phyloP scores from a whole-genome alignment of 2,113 vertebrate genomes.

The Microtus richardsoni region DNA sequence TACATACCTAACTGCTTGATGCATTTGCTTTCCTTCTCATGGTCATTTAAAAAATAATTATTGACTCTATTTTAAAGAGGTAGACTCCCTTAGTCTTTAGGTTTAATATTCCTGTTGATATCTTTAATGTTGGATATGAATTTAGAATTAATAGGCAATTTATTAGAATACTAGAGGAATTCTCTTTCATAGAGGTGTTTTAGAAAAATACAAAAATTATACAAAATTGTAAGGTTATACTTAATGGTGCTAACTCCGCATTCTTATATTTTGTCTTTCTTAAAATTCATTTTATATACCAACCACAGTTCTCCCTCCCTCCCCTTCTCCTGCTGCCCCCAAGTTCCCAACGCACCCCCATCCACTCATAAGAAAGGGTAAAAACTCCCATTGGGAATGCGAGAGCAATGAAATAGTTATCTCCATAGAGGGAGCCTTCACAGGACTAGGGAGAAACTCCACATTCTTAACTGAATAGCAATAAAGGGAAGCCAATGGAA shows the following conservation, averaged over 20 bases:
- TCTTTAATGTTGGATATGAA: background rate
- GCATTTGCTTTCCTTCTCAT: background rate
- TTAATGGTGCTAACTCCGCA: background rate
- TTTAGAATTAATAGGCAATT: background rate
- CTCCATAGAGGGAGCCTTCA: too few relatives aligned
- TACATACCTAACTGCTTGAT: background rate
- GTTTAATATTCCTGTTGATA: background rate
- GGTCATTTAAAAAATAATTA: constrained; percentile 24
- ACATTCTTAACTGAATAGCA: background rate
- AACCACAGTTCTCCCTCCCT: too few relatives aligned
- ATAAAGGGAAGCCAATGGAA: background rate
- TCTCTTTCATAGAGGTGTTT: background rate
- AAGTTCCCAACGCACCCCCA: too few relatives aligned
- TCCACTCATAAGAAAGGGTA: too few relatives aligned
- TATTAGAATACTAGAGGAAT: background rate
- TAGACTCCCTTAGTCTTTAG: background rate
- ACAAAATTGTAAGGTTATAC: background rate
- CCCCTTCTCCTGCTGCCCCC: too few relatives aligned
- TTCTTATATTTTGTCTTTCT: background rate
- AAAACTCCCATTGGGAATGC: too few relatives aligned
- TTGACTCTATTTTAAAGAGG: background rate
- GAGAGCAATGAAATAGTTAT: too few relatives aligned
- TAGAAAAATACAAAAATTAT: background rate
- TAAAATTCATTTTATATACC: too few relatives aligned
- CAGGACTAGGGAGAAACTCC: too few relatives aligned